These are phyloP conservation scores for Amblyjoppa fuscipennis DNA, from an alignment of 2,888 invertebrate genomes.

Conservation along the genomic window DNA sequence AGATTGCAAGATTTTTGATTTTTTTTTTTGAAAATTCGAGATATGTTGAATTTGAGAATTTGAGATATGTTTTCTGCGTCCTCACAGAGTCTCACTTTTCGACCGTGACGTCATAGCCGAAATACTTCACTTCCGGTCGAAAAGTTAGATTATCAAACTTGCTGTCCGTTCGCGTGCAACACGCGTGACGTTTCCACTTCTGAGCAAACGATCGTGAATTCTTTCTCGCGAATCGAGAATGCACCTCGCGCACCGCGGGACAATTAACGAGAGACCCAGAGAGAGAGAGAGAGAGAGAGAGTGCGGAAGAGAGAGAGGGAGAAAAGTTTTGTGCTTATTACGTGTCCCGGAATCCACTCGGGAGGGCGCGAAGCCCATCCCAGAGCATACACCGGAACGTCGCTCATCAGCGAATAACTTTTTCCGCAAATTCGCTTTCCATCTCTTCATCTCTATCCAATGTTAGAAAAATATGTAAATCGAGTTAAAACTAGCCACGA, in stretches of 20 bases:
- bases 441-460: slow-evolving; percentile 7
- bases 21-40: no score
- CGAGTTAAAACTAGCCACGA: slow-evolving; percentile 7
- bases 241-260: slow-evolving; percentile 13
- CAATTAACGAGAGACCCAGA: not conserved
- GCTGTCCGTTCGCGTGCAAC: not conserved
- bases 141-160: not conserved
- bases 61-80: no score
- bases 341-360: slow-evolving; percentile 38
- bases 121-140: not conserved
- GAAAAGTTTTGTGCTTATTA: slow-evolving; percentile 59
- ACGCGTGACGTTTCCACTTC: not conserved
- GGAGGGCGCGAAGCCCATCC: slow-evolving; percentile 20
- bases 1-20: no score
- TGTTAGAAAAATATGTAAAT: slow-evolving; percentile 38
- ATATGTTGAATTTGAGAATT: no score
- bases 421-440: slow-evolving; percentile 29
- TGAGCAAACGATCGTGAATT: not conserved
- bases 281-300: not conserved
- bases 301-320: not conserved
- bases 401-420: slow-evolving; percentile 41
- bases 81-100: no score
- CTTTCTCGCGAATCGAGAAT: slow-evolving; percentile 30
- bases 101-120: not conserved
- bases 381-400: slow-evolving; percentile 2